Base-by-base conservation (phyloP, 2,888 invertebrate species). In the Hirtodrosophila duncani region DNA sequence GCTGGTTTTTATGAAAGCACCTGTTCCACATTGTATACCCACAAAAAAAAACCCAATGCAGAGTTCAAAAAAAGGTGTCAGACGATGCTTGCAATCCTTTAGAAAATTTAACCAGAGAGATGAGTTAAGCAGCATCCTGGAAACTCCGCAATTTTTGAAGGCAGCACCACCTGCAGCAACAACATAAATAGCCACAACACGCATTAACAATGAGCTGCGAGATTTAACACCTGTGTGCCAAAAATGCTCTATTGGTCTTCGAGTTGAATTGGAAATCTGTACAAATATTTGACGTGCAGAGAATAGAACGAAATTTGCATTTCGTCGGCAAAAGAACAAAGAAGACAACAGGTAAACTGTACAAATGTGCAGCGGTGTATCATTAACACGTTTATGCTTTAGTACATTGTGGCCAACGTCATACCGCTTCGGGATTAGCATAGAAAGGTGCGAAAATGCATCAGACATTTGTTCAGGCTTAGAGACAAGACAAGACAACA, bases 181-280 rank as follows among this genome's bases (percentile, higher is more conserved):
- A 51, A 36, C 52, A 49, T 30, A 38, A 27, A 56, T 26, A 23
- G 18, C 39, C 21, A 30, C 9, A 29, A 36, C 24, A 56, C 60
- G 70, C 79, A 75, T 75, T 75, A 67, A 70, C 79, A 75, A 71
- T 65, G 65, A 63, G 50, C 68, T 78, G 79, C 60, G 62, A 77
- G 52, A 62, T 78, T 61, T 77, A 61, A 58, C 81, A 77, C 77
- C 79, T 77, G 81, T 70, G 62, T 70, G 77, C 75, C 55, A 79
- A 68, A 72, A 72, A n/a, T n/a, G n/a, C n/a, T 72, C 71, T 80
- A 70, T 67, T 79, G 67, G 56, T 57, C 50, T 21, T 52, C 8
- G 7, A 7, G 34, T 50, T 55, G 36, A 41, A 51, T 41, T 62
- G 67, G 53, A 71, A 71, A 69, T 78, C 81, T 68, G 50, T 51